Evolutionary conservation across 1,140 invertebrate genomes (phyloP), one percentile per base, ranked within the genome.

Genomic region (Choristoneura fumiferana): DNA sequence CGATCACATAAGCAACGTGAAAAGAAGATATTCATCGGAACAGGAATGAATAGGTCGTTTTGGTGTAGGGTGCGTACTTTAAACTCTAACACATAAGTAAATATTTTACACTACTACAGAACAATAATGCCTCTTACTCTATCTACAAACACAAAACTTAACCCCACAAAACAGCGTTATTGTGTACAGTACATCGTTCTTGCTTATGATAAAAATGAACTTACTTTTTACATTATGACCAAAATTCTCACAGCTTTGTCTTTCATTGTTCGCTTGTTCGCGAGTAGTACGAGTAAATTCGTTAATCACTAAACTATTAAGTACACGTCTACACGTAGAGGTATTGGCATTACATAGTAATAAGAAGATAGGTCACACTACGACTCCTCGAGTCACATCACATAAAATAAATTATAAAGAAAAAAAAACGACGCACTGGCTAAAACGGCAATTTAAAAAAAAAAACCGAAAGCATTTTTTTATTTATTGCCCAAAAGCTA

Each of bases 171-270:
- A 65, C 53, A 63, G 40, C 55, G 40, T 65, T 38, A 65, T 29
- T 57, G 55, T 70, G 60, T 18, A 56, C 15, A 36, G 33, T 68
- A 72, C 62, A 71, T 70, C 61, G 73, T 68, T 67, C 37, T 67
- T 64, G 69, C 77, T 84, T 82, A 84, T 58, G 62, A 78, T 76
- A 79, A 65, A 78, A 82, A 83, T 78, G 77, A 84, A 84, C 81
- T 85, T 83, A 86, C 82, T 81, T 84, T 81, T 82, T 87, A 88
- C 81, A 89, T 81, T 88, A 89, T 71, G 84, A 84, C 79, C 77
- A 84, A 81, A 88, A 89, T 89, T 90, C 89, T 90, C 89, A 90
- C 89, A 90, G 84, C 86, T 89, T 89, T 90, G 89, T 90, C 89
- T 90, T 90, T 90, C 89, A 89, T 90, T 84, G 81, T 79, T 88